Evolutionary conservation across 2,888 invertebrate species (phyloP), one percentile per base, ranked within the genome.

Genomic region (Nomada lathburiana): DNA sequence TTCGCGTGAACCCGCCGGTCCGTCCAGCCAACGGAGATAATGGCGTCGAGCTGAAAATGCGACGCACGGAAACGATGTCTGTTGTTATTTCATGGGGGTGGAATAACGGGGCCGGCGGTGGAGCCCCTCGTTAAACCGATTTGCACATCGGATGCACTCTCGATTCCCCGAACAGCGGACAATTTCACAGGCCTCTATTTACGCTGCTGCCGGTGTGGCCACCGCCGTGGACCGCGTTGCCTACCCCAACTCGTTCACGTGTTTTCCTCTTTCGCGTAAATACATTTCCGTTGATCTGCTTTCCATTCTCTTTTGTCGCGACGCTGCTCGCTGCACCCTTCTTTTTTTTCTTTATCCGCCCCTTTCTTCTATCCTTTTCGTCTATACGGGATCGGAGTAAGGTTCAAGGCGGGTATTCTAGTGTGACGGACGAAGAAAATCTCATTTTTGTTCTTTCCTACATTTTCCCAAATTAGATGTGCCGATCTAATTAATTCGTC

Each of bases 121-220:
- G 74, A 75, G 71, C 79, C 84, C 86, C 86, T 88, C 86, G 90
- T 89, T 92, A 92, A 92, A 92, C 92, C 92, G 92, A 92, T 92
- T 92, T 92, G 90, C 92, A 91, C 89, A 89, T 89, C 88, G 89
- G 91, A 90, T 90, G 91, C 89, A 89, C 90, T 90, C 86, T 77
- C 87, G 80, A 86, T 89, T 88, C 86, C 83, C 82, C 84, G 82
- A 86, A 87, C 89, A 89, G 89, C 89, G 88, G 87, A 88, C 88
- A 88, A 82, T 91, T 90, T 91, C 89, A 89, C 90, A 91, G 83
- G 88, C 62, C 71, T 86, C 72, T 80, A 85, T 76, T 82, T 82
- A 80, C 75, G 82, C 82, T 82, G 72, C 75, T 60, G 42, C 68
- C 47, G 10, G 5, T 1, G 10, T 11, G 10, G 5, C 53, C 67